A percentile compares a stretch with the other conserved stretches of the same genome.
phyloP scores from a whole-genome alignment of 1,140 invertebrate species.

The Leptinotarsa lineolata region DNA sequence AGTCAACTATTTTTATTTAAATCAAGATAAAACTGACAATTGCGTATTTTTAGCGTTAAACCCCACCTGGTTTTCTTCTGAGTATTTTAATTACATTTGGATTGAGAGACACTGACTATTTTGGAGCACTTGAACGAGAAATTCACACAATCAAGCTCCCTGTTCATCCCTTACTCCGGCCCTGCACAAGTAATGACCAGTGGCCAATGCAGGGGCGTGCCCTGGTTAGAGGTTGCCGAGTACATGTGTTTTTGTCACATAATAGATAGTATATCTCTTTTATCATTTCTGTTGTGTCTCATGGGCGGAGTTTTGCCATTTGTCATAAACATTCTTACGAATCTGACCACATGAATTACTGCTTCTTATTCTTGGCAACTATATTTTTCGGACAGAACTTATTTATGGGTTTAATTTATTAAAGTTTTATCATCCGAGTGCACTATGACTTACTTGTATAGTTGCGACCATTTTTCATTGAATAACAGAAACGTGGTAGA shows the following conservation, averaged over 20 bases:
- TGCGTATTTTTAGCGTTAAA: background rate
- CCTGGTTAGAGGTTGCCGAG: conserved; percentile 35
- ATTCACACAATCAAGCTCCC: background rate
- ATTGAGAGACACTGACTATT: background rate
- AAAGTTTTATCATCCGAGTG: conserved; percentile 4
- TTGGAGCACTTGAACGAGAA: no score
- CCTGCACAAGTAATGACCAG: conserved; percentile 18
- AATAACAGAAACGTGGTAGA: no score
- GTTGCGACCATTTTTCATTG: no score
- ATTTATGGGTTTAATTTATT: conserved; percentile 23
- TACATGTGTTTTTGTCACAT: conserved; percentile 48
- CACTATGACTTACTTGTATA: background rate
- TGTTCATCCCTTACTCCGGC: background rate
- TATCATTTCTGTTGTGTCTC: conserved; percentile 21
- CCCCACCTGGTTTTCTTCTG: background rate
- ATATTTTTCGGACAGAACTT: conserved; percentile 18
- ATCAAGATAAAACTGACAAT: background rate
- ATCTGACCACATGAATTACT: conserved; percentile 26
- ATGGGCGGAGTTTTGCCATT: conserved; percentile 39
- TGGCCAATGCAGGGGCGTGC: conserved; percentile 31
- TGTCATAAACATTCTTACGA: conserved; percentile 41
- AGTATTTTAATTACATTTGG: background rate
- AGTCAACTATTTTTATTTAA: background rate
- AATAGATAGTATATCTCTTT: conserved; percentile 47
- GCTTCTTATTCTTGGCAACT: conserved; percentile 10